Conservation (phyloP, 2,113 vertebrate genomes). For the Nyctereutes procyonoides region DNA sequence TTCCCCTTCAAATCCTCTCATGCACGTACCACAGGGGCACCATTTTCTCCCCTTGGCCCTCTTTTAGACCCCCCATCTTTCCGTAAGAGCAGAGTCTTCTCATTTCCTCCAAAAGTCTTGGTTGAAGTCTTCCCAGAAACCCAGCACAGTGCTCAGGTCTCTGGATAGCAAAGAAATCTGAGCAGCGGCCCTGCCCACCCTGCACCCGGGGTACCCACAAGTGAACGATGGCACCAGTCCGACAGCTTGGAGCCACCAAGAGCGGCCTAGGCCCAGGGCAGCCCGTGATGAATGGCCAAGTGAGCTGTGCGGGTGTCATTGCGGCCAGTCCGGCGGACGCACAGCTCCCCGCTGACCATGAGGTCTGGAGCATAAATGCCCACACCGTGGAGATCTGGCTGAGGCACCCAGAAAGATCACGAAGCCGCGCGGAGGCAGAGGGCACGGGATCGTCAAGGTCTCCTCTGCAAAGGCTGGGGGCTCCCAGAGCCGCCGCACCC, state of each 20-base stretch:
- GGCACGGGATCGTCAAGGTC: not conserved
- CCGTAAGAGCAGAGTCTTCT: not conserved
- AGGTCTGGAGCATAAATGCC: not conserved
- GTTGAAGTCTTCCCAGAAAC: not conserved
- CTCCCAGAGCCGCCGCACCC: not conserved
- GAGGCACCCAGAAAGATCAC: not conserved
- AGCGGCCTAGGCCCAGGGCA: not conserved
- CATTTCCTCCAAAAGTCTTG: not conserved
- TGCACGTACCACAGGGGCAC: accelerated
- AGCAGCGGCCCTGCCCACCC: not conserved
- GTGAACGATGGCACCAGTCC: not conserved
- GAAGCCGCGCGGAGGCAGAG: not conserved
- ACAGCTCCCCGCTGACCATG: not conserved
- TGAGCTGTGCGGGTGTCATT: not conserved
- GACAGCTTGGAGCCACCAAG: not conserved
- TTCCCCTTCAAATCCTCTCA: not conserved
- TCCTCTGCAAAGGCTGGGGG: not conserved
- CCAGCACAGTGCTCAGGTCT: not conserved
- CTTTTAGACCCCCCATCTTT: not conserved
- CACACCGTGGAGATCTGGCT: not conserved
- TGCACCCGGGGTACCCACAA: not conserved
- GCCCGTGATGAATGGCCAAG: slow-evolving; percentile 17
- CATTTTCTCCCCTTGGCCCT: not conserved
- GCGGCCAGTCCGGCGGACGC: not conserved
- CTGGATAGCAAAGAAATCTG: not conserved